These are phyloP conservation scores for Tipula unca DNA, from an alignment of 2,888 invertebrate genomes.

Conservation along the genomic window DNA sequence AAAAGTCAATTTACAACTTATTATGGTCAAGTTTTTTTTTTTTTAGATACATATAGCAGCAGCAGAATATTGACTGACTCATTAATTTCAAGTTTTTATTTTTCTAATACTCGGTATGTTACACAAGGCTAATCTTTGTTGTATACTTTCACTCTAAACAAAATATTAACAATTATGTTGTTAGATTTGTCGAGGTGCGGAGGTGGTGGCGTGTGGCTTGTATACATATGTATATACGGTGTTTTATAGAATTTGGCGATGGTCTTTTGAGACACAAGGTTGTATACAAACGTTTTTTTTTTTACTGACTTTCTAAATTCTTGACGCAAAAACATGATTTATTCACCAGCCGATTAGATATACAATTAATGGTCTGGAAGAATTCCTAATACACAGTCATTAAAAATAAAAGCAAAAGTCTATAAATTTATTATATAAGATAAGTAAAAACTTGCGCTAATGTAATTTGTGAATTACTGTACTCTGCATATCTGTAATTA, in stretches of 20 bases:
- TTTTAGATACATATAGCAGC: neutral
- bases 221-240: neutral
- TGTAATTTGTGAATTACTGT: neutral
- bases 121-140: neutral
- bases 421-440: neutral
- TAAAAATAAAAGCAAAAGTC: neutral
- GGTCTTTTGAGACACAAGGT: neutral
- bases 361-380: neutral
- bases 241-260: neutral
- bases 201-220: neutral
- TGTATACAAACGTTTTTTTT: neutral
- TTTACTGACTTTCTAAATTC: neutral
- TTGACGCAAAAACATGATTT: neutral
- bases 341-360: neutral
- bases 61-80: neutral
- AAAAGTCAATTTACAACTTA: neutral
- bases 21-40: neutral
- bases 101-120: neutral
- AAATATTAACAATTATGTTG: neutral
- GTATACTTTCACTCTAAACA: neutral
- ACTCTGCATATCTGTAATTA: neutral
- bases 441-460: neutral
- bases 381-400: neutral
- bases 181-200: neutral
- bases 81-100: neutral